phyloP scores from a whole-genome alignment of 2,113 vertebrate genomes.

The Tursiops truncatus region DNA sequence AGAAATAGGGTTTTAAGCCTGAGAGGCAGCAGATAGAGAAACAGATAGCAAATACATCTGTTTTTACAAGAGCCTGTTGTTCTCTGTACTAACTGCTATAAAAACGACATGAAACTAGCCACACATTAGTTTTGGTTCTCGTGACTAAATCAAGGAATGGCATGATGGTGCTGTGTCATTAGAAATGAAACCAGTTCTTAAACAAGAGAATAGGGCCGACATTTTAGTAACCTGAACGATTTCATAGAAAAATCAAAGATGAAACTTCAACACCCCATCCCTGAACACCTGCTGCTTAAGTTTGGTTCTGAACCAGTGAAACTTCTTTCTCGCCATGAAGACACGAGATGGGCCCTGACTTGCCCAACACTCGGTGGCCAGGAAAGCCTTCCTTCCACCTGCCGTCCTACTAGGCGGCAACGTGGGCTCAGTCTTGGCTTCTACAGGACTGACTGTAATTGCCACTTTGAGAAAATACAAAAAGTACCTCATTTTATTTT shows the following conservation, averaged over 20 bases:
- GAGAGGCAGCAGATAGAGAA: constrained; percentile 67
- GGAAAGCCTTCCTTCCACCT: neutral
- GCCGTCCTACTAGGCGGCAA: neutral
- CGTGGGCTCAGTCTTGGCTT: neutral
- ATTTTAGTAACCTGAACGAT: constrained; percentile 69
- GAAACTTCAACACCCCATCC: constrained; percentile 66
- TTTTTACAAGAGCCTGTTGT: constrained; percentile 77
- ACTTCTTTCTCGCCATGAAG: constrained; percentile 46
- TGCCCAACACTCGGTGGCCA: neutral
- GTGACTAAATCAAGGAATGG: constrained; percentile 81
- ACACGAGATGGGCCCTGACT: constrained; percentile 14
- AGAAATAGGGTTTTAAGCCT: constrained; percentile 42
- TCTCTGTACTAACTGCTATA: constrained; percentile 81
- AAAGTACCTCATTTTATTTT: neutral
- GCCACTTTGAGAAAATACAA: neutral
- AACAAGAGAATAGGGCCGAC: constrained; percentile 70
- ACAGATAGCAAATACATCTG: constrained; percentile 77
- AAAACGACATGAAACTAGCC: constrained; percentile 80
- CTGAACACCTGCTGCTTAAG: constrained; percentile 72
- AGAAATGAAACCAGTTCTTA: constrained; percentile 79
- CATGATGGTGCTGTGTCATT: constrained; percentile 78
- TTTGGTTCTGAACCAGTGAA: constrained; percentile 73
- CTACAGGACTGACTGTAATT: neutral
- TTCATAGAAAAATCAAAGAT: constrained; percentile 80
- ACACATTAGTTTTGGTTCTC: constrained; percentile 81